Base-by-base conservation (phyloP, 2,797 vertebrate genomes). In the Aeoliscus strigatus region DNA sequence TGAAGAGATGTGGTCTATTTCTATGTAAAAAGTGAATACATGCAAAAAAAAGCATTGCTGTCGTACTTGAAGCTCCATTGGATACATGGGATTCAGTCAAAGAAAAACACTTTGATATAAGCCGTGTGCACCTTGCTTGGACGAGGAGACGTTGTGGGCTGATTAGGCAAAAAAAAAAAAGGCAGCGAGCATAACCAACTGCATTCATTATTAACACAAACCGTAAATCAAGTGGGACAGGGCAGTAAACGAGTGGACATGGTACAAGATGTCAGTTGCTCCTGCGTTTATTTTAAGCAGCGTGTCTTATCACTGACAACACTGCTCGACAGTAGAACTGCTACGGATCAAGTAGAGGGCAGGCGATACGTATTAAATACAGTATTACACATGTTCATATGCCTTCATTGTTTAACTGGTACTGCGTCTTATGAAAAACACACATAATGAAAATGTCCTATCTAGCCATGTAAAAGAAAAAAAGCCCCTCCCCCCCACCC, bases 131-230 rank as follows among this genome's bases (percentile, higher is more conserved):
- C 43, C 26, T 70, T 38, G 54, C 50, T 71, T 79, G 65, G 62
- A 80, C 80, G 56, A 67, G 39, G 75, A 39, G 46, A 50, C 32
- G 29, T 32, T 17, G 46, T 43, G 10, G 6, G 66, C 50, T 66
- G 59, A 75, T 61, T 63, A 34, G 54, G 63, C 67, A 70, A 75
- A 60, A 42, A 66, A 69, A n/a, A n/a, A 39, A 42, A 66, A 69
- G 72, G 71, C 61, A 51, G 80, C 82, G 79, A 77, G 80, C 81
- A 81, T n/a, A 83, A 77, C 74, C 14, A 82, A 79, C 35, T 31
- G 69, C 65, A 75, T 72, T 74, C 62, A 57, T 73, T 42, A 60
- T 44, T 75, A 62, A 80, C 52, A 75, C 27, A 83, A 80, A 60
- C 43, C 43, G 76, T 71, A 72, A 73, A 77, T 80, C 72, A 76